phyloP scores from a whole-genome alignment of 2,113 vertebrate genomes.

The Syngnathus typhle region DNA sequence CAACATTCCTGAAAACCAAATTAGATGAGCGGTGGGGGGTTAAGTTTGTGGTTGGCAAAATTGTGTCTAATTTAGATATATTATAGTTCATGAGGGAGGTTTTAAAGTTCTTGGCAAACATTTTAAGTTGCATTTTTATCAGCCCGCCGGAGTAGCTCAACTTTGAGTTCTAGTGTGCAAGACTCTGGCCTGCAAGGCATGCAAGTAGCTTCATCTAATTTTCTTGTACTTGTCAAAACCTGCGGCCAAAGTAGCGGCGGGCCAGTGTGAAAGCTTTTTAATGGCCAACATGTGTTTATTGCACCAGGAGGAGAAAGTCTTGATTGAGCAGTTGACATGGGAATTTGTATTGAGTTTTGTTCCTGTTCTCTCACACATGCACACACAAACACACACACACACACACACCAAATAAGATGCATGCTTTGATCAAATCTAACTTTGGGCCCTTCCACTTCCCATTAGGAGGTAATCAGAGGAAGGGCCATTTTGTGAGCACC shows the following conservation, averaged over 20 bases:
- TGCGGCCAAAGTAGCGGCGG: not conserved
- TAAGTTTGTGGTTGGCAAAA: not conserved
- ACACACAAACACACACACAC: not conserved
- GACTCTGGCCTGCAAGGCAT: not conserved
- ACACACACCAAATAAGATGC: constrained; percentile 7
- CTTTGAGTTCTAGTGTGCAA: not conserved
- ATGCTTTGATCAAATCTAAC: constrained; percentile 66
- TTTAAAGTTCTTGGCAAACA: not conserved
- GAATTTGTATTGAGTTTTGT: constrained; percentile 29
- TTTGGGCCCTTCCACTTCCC: constrained; percentile 57
- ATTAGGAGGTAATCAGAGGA: constrained; percentile 36
- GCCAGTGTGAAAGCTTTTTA: constrained; percentile 7
- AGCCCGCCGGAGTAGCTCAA: not conserved
- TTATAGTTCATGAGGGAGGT: not conserved
- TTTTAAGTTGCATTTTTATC: not conserved
- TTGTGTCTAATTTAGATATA: not conserved
- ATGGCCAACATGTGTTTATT: constrained; percentile 6
- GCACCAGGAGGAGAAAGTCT: constrained; percentile 18
- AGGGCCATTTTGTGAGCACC: constrained; percentile 21
- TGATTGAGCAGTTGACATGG: constrained; percentile 12
- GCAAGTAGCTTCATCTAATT: not conserved
- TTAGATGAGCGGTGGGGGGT: not conserved
- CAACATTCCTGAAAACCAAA: not conserved
- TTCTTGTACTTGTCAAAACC: not conserved
- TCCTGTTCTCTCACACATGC: constrained; percentile 15